Evolutionary conservation across 2,113 vertebrate genomes (phyloP).

Genomic region (Stercorarius parasiticus): DNA sequence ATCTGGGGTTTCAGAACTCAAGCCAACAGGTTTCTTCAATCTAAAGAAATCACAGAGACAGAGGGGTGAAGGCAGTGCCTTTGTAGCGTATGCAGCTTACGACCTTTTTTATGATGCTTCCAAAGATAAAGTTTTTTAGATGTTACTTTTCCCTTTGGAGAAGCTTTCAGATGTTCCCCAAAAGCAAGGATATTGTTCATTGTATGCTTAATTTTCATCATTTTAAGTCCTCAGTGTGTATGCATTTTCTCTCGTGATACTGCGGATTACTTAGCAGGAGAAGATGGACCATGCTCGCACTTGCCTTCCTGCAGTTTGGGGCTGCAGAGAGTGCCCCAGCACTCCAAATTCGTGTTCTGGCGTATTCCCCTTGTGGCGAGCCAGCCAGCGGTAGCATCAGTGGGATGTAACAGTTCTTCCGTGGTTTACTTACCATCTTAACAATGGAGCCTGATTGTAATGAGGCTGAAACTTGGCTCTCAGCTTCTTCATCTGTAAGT

Average conservation of each 20-base stretch:
- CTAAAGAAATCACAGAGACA: conserved; percentile 51
- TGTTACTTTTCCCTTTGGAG: conserved; percentile 4
- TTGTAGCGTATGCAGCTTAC: conserved; percentile 46
- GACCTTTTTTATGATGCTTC: conserved; percentile 32
- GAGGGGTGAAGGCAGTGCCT: conserved; percentile 47
- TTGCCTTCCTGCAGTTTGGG: background rate
- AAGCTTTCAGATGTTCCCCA: conserved; percentile 15
- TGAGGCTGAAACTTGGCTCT: background rate
- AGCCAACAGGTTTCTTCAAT: conserved; percentile 76
- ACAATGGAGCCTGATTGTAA: background rate
- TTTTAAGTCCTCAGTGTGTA: background rate
- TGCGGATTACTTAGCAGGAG: background rate
- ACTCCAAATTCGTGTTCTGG: background rate
- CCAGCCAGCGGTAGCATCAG: background rate
- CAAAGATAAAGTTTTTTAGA: conserved; percentile 53
- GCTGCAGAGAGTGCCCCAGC: background rate
- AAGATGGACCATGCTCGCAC: accelerated
- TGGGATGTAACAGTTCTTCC: background rate
- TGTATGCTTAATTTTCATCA: background rate
- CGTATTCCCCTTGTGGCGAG: background rate
- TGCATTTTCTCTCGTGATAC: background rate
- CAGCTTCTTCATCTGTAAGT: background rate
- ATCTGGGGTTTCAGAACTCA: conserved; percentile 74
- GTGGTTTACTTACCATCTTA: background rate
- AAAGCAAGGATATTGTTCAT: background rate